Evolutionary conservation across 2,888 invertebrate genomes (phyloP).

Genomic region (Panzeria rudis): DNA sequence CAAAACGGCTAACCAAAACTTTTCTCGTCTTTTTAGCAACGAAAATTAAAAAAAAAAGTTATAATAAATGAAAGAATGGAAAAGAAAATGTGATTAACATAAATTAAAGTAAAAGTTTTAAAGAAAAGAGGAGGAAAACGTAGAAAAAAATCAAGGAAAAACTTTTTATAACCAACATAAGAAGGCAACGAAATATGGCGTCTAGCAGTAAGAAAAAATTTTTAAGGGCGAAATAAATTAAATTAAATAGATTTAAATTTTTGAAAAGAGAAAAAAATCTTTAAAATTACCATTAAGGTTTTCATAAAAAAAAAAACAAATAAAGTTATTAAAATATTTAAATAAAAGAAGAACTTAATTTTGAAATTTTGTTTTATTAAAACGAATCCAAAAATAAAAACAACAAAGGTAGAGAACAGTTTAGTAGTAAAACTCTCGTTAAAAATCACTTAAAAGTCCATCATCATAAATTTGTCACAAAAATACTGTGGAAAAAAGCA

Average conservation of each 20-base stretch:
- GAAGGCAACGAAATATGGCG: conserved; percentile 45
- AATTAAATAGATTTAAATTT: conserved; percentile 11
- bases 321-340: conserved; percentile 3
- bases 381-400: neutral
- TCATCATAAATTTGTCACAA: conserved; percentile 83
- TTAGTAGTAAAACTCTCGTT: conserved; percentile 78
- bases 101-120: conserved; percentile 61
- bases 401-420: neutral
- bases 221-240: neutral
- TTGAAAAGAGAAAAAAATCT: neutral
- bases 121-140: neutral
- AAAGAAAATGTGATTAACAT: conserved; percentile 69
- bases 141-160: neutral
- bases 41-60: neutral
- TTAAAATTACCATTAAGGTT: neutral
- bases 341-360: conserved; percentile 13
- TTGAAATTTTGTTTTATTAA: conserved; percentile 20
- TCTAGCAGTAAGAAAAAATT: conserved; percentile 7
- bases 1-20: conserved; percentile 40
- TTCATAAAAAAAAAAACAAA: neutral
- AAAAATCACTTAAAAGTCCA: conserved; percentile 83
- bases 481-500: conserved; percentile 58
- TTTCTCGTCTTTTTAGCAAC: conserved; percentile 29
- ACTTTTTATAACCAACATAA: conserved; percentile 2
- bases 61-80: conserved; percentile 27